phyloP scores from a whole-genome alignment of 2,888 invertebrate species.

The Dioctria linearis region DNA sequence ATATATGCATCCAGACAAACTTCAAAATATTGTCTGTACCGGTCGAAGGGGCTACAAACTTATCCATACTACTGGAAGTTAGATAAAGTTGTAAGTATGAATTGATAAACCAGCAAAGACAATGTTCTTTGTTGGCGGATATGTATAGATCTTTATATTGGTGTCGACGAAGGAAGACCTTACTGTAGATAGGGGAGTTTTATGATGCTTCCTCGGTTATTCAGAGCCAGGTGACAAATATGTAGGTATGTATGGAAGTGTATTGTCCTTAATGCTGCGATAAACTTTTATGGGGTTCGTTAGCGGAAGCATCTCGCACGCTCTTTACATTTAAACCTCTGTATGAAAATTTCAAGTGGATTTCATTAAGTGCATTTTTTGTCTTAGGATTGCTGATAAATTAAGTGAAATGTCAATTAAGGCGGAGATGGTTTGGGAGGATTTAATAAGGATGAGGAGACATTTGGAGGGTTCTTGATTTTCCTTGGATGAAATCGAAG shows the following conservation, averaged over 20 bases:
- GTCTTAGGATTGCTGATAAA: background rate
- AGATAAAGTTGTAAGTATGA: conserved; percentile 20
- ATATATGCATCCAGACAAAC: background rate
- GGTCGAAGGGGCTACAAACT: conserved; percentile 6
- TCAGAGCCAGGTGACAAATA: background rate
- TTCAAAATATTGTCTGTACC: conserved; percentile 21
- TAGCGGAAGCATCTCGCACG: conserved; percentile 13
- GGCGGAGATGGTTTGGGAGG: background rate
- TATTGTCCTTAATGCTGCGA: conserved; percentile 8
- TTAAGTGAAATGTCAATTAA: background rate
- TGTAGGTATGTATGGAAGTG: background rate
- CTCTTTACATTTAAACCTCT: conserved; percentile 20
- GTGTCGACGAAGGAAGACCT: background rate
- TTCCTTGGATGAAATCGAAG: no score
- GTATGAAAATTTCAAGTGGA: no score
- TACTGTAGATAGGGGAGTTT: background rate
- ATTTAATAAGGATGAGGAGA: background rate
- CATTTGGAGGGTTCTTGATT: no score
- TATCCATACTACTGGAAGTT: conserved; percentile 13
- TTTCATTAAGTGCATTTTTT: no score
- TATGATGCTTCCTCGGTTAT: background rate
- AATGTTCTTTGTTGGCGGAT: background rate
- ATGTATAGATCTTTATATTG: background rate
- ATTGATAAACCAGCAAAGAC: conserved; percentile 28
- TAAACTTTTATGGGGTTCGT: conserved; percentile 40